Percentiles rank a stretch among this genome's conserved stretches.
Conservation (phyloP, 2,888 invertebrate genomes). For the Drosophila multiciliata region DNA sequence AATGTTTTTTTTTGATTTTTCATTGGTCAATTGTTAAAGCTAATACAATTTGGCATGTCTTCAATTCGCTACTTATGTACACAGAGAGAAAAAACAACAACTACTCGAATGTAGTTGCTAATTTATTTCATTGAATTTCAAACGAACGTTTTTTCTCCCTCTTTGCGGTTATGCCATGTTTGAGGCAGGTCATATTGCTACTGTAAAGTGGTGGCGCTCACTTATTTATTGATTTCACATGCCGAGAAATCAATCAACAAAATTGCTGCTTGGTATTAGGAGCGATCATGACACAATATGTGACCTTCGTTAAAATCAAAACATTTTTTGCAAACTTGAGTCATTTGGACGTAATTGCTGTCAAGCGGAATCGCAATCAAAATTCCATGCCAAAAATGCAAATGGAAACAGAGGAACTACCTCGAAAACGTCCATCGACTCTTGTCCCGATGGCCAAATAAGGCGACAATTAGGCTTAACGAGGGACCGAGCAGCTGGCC, state of each 20-base stretch:
- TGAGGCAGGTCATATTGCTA: conserved; percentile 57
- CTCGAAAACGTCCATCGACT: conserved; percentile 79
- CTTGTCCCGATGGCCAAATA: conserved; percentile 56
- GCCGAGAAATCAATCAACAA: conserved; percentile 75
- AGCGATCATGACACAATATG: conserved; percentile 37
- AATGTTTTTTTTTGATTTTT: background rate
- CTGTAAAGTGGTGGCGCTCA: conserved; percentile 57
- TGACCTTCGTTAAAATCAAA: conserved; percentile 73
- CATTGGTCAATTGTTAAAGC: conserved; percentile 39
- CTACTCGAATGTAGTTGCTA: background rate
- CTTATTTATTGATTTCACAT: conserved; percentile 60
- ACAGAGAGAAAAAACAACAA: background rate
- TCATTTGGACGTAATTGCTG: conserved; percentile 73
- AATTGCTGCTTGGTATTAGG: conserved; percentile 49
- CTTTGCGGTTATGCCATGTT: conserved; percentile 16
- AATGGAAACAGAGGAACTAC: conserved; percentile 62
- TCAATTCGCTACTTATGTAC: conserved; percentile 4
- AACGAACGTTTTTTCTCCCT: background rate
- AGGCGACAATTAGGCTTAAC: conserved; percentile 70
- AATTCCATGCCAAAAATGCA: conserved; percentile 60
- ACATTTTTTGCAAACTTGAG: conserved; percentile 67
- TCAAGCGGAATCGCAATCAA: conserved; percentile 58
- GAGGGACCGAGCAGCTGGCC: conserved; percentile 43
- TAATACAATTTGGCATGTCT: conserved; percentile 12
- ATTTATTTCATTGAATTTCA: background rate